phyloP scores from a whole-genome alignment of 2,888 invertebrate genomes.

The Pandemis cinnamomeana region DNA sequence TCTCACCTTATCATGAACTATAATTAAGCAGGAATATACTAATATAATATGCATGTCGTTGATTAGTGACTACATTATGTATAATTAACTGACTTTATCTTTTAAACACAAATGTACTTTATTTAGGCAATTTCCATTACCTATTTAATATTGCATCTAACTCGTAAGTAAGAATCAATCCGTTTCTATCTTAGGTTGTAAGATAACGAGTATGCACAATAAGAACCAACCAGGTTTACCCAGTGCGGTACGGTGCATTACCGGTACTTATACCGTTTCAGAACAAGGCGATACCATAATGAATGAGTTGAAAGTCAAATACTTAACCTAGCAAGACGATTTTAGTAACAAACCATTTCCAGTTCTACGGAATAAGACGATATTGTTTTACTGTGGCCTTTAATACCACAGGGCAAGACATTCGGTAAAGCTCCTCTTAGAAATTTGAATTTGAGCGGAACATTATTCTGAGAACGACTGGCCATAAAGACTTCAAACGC shows the following conservation, averaged over 20 bases:
- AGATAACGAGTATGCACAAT: too few relatives aligned
- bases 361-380: slow-evolving; percentile 20
- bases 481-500: slow-evolving; percentile 82
- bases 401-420: slow-evolving; percentile 62
- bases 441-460: slow-evolving; percentile 78
- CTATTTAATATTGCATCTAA: too few relatives aligned
- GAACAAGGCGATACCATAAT: neutral
- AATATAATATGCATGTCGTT: too few relatives aligned
- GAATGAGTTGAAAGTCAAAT: neutral
- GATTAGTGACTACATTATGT: too few relatives aligned
- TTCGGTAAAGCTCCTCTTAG: slow-evolving; percentile 68
- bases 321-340: neutral
- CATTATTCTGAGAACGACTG: slow-evolving; percentile 78
- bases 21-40: neutral
- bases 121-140: too few relatives aligned
- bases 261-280: neutral
- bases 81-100: too few relatives aligned
- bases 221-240: too few relatives aligned
- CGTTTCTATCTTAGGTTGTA: too few relatives aligned
- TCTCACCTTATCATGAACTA: too few relatives aligned
- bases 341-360: slow-evolving; percentile 7
- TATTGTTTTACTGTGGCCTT: slow-evolving; percentile 31
- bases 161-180: too few relatives aligned
- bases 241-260: neutral
- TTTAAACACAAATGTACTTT: too few relatives aligned